These are phyloP conservation scores for Eidolon helvum DNA, from an alignment of 2,113 vertebrate genomes.

Conservation along the genomic window DNA sequence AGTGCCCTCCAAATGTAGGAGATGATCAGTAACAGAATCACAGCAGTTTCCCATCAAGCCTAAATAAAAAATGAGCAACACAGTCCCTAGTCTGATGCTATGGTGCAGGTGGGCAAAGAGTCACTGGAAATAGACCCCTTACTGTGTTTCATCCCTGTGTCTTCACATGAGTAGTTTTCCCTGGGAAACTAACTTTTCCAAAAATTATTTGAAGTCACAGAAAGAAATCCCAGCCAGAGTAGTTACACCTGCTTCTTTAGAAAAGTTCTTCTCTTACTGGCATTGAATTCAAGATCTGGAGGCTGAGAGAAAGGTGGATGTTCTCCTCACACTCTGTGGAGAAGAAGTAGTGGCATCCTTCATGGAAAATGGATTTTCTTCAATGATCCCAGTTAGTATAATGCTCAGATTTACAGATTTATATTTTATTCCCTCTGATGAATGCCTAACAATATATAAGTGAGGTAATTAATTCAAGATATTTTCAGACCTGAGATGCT, in stretches of 20 bases:
- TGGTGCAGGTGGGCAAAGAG: neutral
- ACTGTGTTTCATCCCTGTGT: neutral
- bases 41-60: neutral
- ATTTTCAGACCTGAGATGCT: neutral
- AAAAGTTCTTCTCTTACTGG: neutral
- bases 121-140: neutral
- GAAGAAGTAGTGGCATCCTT: neutral
- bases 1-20: neutral
- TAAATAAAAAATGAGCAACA: neutral
- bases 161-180: neutral
- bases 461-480: neutral
- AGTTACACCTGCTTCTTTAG: neutral
- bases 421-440: neutral
- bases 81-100: neutral
- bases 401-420: neutral
- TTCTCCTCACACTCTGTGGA: neutral
- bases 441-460: neutral
- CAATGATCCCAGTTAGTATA: neutral
- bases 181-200: neutral
- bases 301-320: neutral
- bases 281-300: neutral
- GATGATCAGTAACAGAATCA: neutral
- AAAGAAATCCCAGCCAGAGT: neutral
- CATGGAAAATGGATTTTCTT: neutral
- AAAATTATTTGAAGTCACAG: neutral